A percentile compares a stretch with the other conserved stretches of the same genome.
phyloP scores from a whole-genome alignment of 2,888 invertebrate genomes.

The Macropis europaea region DNA sequence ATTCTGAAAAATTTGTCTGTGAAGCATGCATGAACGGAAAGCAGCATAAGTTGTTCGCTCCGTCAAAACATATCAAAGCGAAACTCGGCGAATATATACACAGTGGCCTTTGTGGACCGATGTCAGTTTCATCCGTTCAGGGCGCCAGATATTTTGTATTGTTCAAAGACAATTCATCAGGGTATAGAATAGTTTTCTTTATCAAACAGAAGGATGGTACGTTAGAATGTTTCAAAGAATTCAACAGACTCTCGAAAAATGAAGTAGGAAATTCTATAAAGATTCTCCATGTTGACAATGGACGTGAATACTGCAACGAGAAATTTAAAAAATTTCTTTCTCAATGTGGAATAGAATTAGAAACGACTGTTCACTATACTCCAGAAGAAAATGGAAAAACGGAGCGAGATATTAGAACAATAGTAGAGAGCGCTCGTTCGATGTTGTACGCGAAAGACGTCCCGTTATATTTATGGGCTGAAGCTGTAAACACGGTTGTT shows the following conservation, averaged over 20 bases:
- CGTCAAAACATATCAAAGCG: neutral
- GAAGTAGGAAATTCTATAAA: no score
- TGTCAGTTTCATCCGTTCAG: neutral
- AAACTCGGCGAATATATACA: neutral
- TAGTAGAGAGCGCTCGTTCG: neutral
- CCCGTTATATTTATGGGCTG: neutral
- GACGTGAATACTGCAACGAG: no score
- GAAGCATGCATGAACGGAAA: neutral
- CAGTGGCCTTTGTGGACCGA: neutral
- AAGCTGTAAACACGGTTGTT: constrained; percentile 3
- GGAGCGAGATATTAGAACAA: constrained; percentile 4
- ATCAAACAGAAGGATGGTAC: no score
- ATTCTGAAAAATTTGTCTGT: neutral
- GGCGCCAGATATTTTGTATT: neutral
- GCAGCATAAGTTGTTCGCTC: neutral
- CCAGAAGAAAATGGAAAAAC: neutral
- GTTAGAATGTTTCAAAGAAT: no score
- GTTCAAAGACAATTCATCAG: neutral
- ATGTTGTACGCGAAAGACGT: neutral
- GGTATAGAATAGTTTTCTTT: neutral
- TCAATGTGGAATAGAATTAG: neutral
- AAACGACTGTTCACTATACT: neutral
- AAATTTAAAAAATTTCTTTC: neutral
- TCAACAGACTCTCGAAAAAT: no score
- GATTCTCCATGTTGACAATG: no score